phyloP scores from a whole-genome alignment of 2,113 vertebrate genomes.

The Serinus canaria region DNA sequence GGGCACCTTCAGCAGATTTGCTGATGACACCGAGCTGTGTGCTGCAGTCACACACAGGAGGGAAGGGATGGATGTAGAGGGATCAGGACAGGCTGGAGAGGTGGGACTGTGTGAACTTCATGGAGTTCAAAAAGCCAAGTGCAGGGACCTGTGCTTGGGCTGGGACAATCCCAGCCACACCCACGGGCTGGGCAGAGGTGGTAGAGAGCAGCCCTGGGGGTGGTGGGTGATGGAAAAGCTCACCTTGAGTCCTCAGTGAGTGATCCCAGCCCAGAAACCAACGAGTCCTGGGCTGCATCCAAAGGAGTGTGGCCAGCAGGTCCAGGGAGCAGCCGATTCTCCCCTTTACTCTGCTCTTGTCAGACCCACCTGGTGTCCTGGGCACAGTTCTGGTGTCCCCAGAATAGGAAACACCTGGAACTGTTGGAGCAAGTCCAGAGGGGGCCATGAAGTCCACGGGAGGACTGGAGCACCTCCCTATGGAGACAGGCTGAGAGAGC shows the following conservation, averaged over 20 bases:
- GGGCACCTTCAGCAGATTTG: not conserved
- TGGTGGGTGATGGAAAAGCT: not conserved
- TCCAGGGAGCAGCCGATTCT: not conserved
- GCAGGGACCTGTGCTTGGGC: not conserved
- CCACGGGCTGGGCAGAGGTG: not conserved
- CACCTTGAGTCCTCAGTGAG: not conserved
- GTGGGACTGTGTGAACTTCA: not conserved
- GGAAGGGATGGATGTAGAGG: not conserved
- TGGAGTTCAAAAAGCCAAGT: not conserved
- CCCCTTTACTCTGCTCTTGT: not conserved
- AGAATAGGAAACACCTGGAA: not conserved
- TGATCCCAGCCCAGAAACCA: not conserved
- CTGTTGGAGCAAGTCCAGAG: not conserved
- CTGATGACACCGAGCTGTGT: not conserved
- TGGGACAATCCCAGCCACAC: not conserved
- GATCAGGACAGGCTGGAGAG: not conserved
- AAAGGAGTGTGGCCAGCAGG: not conserved
- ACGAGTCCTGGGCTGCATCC: not conserved
- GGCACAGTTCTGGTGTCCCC: not conserved
- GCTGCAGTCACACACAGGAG: not conserved
- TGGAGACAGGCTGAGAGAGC: not conserved
- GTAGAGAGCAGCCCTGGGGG: not conserved
- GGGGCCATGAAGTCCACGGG: not conserved
- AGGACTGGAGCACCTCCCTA: not conserved
- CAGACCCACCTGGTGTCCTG: not conserved